Evolutionary conservation across 2,888 invertebrate genomes (phyloP).

Genomic region (Drosophila fungiperda): DNA sequence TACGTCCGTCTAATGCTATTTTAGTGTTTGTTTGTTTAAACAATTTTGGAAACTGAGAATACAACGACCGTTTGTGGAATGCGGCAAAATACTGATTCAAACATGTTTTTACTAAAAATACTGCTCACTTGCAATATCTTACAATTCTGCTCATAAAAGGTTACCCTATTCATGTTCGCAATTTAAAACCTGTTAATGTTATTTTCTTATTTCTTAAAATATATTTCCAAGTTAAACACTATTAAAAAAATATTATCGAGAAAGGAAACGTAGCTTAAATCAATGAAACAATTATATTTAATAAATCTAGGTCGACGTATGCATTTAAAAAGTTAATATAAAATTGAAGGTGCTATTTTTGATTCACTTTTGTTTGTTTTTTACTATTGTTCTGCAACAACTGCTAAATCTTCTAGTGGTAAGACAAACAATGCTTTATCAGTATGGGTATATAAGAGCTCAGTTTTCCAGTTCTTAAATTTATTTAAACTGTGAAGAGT

Average conservation of each 20-base stretch:
- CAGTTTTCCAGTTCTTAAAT: not conserved
- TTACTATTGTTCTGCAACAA: constrained; percentile 3
- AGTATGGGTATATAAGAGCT: constrained; percentile 3
- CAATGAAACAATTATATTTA: not conserved
- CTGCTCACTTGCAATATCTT: constrained; percentile 1
- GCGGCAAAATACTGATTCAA: constrained; percentile 50
- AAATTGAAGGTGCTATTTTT: not conserved
- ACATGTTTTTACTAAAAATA: constrained; percentile 28
- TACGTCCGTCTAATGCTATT: constrained; percentile 52
- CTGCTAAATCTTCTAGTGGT: not conserved
- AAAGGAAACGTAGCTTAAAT: not conserved
- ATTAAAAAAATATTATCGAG: not conserved
- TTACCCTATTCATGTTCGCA: not conserved
- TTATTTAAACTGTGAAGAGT: constrained; percentile 5
- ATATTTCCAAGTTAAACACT: not conserved
- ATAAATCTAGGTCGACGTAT: not conserved
- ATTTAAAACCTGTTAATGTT: not conserved
- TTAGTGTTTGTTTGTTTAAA: constrained; percentile 69
- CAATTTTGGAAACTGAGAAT: constrained; percentile 53
- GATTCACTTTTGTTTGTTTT: not conserved
- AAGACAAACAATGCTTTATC: not conserved
- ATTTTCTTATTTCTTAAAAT: not conserved
- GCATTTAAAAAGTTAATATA: not conserved
- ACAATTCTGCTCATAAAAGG: constrained; percentile 36
- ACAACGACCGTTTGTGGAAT: constrained; percentile 53